phyloP scores from a whole-genome alignment of 2,888 invertebrate genomes.

The Nesidiocoris tenuis region DNA sequence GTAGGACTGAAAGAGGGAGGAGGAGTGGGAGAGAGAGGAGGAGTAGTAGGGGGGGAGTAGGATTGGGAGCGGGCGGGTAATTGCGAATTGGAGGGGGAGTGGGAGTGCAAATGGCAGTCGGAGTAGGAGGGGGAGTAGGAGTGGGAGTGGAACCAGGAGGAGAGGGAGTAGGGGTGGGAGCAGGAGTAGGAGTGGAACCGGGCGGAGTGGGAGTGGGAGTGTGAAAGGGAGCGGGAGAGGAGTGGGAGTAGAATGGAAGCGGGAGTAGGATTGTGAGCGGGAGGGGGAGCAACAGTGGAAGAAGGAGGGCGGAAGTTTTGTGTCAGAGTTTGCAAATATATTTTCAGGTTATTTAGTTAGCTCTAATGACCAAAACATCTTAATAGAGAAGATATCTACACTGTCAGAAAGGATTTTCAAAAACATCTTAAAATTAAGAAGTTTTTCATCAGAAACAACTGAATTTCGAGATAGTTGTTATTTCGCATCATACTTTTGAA shows the following conservation, averaged over 20 bases:
- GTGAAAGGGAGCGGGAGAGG: no score
- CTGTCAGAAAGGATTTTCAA: no score
- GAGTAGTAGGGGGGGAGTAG: conserved; percentile 1
- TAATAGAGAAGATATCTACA: no score
- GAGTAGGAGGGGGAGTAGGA: no score
- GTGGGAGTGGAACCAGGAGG: background rate
- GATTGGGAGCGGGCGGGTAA: conserved; percentile 4
- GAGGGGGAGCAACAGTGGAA: background rate
- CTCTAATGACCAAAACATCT: no score
- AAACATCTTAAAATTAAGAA: no score
- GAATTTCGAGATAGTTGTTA: no score
- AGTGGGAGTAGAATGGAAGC: background rate
- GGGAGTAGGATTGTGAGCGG: background rate
- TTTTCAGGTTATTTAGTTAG: no score
- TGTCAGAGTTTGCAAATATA: no score
- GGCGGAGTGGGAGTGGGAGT: background rate
- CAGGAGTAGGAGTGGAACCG: background rate
- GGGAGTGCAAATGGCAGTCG: background rate
- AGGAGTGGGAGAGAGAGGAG: background rate
- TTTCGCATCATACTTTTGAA: no score
- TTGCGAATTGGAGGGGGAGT: background rate
- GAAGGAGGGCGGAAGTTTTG: background rate
- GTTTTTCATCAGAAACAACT: no score
- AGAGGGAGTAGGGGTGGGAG: background rate
- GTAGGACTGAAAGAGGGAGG: background rate